These are phyloP conservation scores for Rhagonycha fulva DNA, from an alignment of 2,888 invertebrate species.

Conservation along the genomic window DNA sequence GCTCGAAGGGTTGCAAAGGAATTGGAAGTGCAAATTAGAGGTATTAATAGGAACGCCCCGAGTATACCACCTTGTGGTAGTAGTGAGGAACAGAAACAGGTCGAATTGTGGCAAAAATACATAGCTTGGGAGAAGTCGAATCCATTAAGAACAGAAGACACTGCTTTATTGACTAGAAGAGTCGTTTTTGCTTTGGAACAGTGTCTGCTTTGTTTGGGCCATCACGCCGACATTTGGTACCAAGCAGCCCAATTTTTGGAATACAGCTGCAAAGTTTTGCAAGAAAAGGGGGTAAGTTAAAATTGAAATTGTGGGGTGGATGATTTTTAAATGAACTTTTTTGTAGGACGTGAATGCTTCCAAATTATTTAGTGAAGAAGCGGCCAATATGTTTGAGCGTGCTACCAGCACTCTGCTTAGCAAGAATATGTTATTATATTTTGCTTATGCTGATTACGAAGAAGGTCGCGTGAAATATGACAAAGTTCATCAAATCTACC, in stretches of 20 bases:
- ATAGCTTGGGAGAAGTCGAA: conserved; percentile 97
- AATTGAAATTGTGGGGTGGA: neutral
- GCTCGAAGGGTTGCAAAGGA: conserved; percentile 95
- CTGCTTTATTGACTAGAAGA: conserved; percentile 86
- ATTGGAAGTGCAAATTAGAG: conserved; percentile 91
- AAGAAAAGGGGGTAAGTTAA: conserved; percentile 87
- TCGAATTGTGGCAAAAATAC: conserved; percentile 98
- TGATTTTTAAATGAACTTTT: neutral
- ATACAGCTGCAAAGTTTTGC: conserved; percentile 88
- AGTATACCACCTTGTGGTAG: conserved; percentile 94
- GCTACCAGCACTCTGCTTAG: conserved; percentile 89
- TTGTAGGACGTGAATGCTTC: conserved; percentile 81
- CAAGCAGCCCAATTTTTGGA: conserved; percentile 98
- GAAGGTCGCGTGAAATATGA: conserved; percentile 95
- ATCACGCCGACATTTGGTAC: conserved; percentile 99
- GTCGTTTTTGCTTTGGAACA: conserved; percentile 99
- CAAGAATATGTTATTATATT: conserved; percentile 91
- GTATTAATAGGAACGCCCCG: conserved; percentile 92
- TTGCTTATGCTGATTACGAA: conserved; percentile 98
- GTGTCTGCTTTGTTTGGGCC: conserved; percentile 92
- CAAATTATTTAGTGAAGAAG: conserved; percentile 92
- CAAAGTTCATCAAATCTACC: conserved; percentile 95
- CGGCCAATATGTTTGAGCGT: conserved; percentile 91
- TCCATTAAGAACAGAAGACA: conserved; percentile 95
- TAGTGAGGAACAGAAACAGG: conserved; percentile 91